Evolutionary conservation across 2,888 invertebrate genomes (phyloP).

Genomic region (Margaritifera margaritifera): DNA sequence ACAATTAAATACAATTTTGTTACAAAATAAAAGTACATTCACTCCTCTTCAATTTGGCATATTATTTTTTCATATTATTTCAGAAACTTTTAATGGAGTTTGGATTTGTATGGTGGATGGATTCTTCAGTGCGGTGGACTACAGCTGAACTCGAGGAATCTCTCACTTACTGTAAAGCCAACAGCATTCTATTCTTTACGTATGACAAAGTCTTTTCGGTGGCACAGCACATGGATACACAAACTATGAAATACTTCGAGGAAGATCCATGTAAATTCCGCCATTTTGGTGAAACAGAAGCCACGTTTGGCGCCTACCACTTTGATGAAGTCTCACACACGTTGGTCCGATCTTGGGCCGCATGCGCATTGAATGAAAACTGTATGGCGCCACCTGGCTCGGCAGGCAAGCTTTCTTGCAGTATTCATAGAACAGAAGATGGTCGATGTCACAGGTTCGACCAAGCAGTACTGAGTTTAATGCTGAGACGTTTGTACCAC

Average conservation of each 20-base stretch:
- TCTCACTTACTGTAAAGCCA: slow-evolving; percentile 18
- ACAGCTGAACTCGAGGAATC: slow-evolving; percentile 23
- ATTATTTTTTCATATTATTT: slow-evolving; percentile 1
- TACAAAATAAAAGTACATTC: no score
- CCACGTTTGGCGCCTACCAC: slow-evolving; percentile 34
- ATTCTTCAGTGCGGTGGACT: slow-evolving; percentile 29
- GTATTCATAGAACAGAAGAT: slow-evolving; percentile 5
- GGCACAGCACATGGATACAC: slow-evolving; percentile 23
- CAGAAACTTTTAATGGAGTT: slow-evolving; percentile 29
- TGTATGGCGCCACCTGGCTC: slow-evolving; percentile 31
- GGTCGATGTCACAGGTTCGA: slow-evolving; percentile 43
- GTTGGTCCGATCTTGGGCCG: slow-evolving; percentile 30
- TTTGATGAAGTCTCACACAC: slow-evolving; percentile 26
- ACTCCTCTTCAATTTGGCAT: no score
- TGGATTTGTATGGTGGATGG: slow-evolving; percentile 41
- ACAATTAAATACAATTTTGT: no score
- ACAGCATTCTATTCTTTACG: slow-evolving; percentile 30
- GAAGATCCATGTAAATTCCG: slow-evolving; percentile 37
- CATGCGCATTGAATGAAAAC: slow-evolving; percentile 26
- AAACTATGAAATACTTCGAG: slow-evolving; percentile 22
- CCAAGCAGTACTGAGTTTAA: slow-evolving; percentile 37
- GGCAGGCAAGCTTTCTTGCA: slow-evolving; percentile 13
- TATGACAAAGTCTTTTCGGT: slow-evolving; percentile 22
- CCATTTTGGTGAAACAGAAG: slow-evolving; percentile 35
- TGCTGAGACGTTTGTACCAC: slow-evolving; percentile 34